phyloP scores from a whole-genome alignment of 2,113 vertebrate species.

The Gallinago jamesoni region DNA sequence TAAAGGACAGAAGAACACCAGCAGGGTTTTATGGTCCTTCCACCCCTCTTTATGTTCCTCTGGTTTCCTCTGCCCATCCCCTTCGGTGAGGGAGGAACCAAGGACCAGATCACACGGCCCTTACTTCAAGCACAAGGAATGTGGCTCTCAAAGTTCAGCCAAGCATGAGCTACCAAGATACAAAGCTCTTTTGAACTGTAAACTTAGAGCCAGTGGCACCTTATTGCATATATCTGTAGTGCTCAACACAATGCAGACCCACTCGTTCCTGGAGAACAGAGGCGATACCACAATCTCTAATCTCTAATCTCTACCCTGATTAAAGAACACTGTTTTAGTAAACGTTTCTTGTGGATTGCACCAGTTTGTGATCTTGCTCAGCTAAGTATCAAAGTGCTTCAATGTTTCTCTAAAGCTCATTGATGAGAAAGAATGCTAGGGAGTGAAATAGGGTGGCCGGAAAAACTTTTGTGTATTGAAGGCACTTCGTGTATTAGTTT shows the following conservation, averaged over 20 bases:
- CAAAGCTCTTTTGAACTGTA: background rate
- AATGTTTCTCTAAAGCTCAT: background rate
- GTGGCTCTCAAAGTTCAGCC: background rate
- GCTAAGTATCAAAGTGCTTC: background rate
- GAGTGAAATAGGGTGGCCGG: background rate
- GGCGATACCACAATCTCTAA: no score
- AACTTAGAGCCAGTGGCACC: background rate
- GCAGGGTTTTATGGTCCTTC: background rate
- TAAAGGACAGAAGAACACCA: background rate
- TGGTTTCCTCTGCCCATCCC: background rate
- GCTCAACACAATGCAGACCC: background rate
- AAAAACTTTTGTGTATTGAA: background rate
- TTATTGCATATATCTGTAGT: background rate
- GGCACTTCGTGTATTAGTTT: background rate
- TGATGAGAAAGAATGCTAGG: background rate
- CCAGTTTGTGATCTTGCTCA: background rate
- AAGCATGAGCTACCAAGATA: background rate
- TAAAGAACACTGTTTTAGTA: background rate
- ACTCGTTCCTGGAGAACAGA: background rate
- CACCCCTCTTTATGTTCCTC: background rate
- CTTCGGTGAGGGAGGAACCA: background rate
- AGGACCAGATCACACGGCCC: background rate
- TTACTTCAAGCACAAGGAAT: background rate
- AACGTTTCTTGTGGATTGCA: background rate
- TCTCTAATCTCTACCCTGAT: background rate